Evolutionary conservation across 1,140 invertebrate genomes (phyloP).

Genomic region (Saccostrea glomerata): DNA sequence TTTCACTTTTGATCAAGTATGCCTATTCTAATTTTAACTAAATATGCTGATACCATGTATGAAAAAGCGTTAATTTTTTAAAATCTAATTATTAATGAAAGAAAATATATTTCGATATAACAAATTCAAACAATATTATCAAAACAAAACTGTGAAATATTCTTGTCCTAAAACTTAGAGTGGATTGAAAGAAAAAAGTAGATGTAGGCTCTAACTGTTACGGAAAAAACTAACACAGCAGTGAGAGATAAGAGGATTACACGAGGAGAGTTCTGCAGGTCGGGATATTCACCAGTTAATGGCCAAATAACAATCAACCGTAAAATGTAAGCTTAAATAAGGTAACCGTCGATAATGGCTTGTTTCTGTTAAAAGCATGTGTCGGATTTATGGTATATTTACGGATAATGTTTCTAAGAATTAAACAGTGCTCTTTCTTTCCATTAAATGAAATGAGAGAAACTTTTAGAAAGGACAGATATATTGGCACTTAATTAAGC

Average conservation of each 20-base stretch:
- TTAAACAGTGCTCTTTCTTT: not conserved
- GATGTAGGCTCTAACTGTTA: too few relatives aligned
- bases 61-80: too few relatives aligned
- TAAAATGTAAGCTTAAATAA: not conserved
- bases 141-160: too few relatives aligned
- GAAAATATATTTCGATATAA: too few relatives aligned
- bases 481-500: not conserved
- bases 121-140: too few relatives aligned
- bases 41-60: too few relatives aligned
- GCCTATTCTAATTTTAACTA: too few relatives aligned
- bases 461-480: not conserved
- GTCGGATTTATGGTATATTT: constrained; percentile 3
- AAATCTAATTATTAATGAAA: too few relatives aligned
- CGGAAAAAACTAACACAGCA: not conserved
- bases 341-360: not conserved
- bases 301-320: not conserved
- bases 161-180: too few relatives aligned
- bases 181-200: too few relatives aligned
- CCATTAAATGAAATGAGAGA: not conserved
- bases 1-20: too few relatives aligned
- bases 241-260: not conserved
- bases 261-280: not conserved
- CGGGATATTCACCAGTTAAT: not conserved
- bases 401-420: not conserved
- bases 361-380: constrained; percentile 1